These are phyloP conservation scores for Falcaria lacertinaria DNA, from an alignment of 2,888 invertebrate genomes.

Conservation along the genomic window DNA sequence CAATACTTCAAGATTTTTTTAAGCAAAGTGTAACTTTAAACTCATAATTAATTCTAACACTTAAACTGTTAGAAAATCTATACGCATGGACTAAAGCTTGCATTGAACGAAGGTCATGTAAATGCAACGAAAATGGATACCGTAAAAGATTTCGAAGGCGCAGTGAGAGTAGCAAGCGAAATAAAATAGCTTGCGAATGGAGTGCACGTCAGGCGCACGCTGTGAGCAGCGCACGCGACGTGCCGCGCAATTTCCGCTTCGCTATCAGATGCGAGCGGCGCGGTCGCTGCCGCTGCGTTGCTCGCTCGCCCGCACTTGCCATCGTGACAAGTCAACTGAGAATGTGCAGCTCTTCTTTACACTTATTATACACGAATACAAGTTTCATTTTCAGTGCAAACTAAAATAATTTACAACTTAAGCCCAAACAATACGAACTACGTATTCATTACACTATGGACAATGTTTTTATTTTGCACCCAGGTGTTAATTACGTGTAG, in stretches of 20 bases:
- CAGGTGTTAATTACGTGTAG: too few species aligned
- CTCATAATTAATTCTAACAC: too few species aligned
- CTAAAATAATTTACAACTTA: conserved; percentile 1
- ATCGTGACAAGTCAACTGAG: neutral
- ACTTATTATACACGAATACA: too few species aligned
- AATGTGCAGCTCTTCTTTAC: conserved; percentile 1
- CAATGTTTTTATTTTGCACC: too few species aligned
- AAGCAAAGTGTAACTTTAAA: too few species aligned
- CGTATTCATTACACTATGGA: too few species aligned
- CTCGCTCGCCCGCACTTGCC: conserved; percentile 14
- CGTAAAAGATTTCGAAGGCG: conserved; percentile 45
- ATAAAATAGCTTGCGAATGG: conserved; percentile 57
- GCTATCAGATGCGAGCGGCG: conserved; percentile 65
- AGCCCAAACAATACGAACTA: too few species aligned
- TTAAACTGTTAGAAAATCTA: too few species aligned
- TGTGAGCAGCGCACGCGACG: conserved; percentile 66
- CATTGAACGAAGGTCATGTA: conserved; percentile 11
- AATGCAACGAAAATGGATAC: conserved; percentile 21
- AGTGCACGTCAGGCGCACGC: conserved; percentile 66
- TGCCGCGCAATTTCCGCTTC: conserved; percentile 71
- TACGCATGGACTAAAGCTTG: too few species aligned
- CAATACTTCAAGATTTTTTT: too few species aligned
- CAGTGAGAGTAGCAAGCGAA: conserved; percentile 45
- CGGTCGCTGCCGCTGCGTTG: conserved; percentile 30
- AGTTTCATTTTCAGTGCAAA: conserved; percentile 7